These are phyloP conservation scores for Monopis laevigella DNA, from an alignment of 2,888 invertebrate genomes.

Conservation along the genomic window DNA sequence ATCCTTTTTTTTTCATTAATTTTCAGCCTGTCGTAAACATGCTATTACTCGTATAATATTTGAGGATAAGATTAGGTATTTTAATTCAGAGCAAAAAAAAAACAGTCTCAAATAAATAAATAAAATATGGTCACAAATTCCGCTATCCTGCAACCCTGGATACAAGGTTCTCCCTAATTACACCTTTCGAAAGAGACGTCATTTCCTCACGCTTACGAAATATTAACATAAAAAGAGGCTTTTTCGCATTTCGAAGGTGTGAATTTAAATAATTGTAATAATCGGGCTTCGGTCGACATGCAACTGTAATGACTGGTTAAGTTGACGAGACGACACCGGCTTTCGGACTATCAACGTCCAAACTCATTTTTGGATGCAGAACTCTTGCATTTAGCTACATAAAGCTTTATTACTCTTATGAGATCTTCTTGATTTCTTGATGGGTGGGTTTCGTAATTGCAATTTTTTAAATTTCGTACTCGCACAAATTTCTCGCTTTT, in stretches of 20 bases:
- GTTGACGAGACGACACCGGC: constrained; percentile 10
- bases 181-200: constrained; percentile 65
- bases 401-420: constrained; percentile 7
- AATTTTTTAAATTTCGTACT: too few species aligned
- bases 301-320: constrained; percentile 54
- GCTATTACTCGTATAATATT: too few species aligned
- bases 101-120: neutral
- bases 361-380: constrained; percentile 12
- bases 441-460: too few species aligned
- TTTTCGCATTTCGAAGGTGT: constrained; percentile 62
- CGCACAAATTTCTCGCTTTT: too few species aligned
- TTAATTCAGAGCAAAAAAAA: too few species aligned
- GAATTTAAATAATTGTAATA: constrained; percentile 69
- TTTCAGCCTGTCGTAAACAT: too few species aligned
- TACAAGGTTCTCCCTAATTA: constrained; percentile 61
- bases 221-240: constrained; percentile 59
- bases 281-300: constrained; percentile 53
- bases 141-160: constrained; percentile 34
- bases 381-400: constrained; percentile 3
- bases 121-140: constrained; percentile 1
- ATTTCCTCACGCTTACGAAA: constrained; percentile 62
- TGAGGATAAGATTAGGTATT: too few species aligned
- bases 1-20: too few species aligned
- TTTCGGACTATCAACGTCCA: constrained; percentile 11
- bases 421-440: constrained; percentile 7